These are phyloP conservation scores for Aratinga solstitialis DNA, from an alignment of 2,797 vertebrate genomes.

Conservation along the genomic window DNA sequence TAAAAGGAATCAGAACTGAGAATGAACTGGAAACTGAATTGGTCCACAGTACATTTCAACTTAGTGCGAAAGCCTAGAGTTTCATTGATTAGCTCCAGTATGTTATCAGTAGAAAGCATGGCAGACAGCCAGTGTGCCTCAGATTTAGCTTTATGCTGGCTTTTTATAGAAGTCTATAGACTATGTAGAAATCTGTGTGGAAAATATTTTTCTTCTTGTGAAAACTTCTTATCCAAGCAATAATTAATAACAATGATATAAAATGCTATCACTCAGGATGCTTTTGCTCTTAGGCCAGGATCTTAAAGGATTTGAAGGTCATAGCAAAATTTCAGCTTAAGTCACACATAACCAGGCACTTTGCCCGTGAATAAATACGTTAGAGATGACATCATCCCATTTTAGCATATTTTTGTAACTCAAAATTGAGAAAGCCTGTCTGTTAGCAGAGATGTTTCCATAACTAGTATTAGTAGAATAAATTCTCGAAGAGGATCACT, in stretches of 20 bases:
- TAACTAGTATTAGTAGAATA: background rate
- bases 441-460: background rate
- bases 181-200: background rate
- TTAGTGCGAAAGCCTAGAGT: background rate
- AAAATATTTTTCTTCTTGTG: background rate
- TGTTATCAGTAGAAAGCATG: background rate
- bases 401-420: background rate
- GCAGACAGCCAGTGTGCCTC: background rate
- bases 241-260: background rate
- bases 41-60: background rate
- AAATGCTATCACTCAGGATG: background rate
- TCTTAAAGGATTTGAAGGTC: background rate
- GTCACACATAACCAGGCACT: background rate
- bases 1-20: background rate
- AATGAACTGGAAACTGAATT: background rate
- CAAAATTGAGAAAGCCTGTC: background rate
- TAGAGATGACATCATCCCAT: background rate
- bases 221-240: background rate
- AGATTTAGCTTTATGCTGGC: background rate
- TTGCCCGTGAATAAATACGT: background rate
- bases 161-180: background rate
- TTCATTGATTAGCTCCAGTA: background rate
- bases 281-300: background rate
- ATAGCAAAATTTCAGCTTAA: background rate
- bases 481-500: background rate